Percentiles rank a stretch among this genome's conserved stretches.
Conservation (phyloP, 2,113 vertebrate species). For the Aramus guarauna region DNA sequence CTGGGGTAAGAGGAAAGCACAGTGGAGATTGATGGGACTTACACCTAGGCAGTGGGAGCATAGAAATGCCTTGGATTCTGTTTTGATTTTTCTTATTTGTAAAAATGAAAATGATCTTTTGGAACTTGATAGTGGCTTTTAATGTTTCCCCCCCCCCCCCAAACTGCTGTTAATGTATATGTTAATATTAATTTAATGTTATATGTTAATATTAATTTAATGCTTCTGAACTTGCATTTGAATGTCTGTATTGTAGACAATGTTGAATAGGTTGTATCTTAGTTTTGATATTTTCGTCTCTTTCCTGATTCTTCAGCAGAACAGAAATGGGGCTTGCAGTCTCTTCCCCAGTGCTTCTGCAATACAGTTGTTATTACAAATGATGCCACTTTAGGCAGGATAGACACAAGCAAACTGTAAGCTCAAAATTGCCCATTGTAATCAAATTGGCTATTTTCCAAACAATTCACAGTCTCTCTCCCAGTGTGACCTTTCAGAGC, state of each 20-base stretch:
- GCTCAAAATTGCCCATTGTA: slow-evolving; percentile 52
- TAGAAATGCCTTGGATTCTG: not conserved
- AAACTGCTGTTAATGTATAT: not conserved
- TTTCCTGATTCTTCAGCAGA: not conserved
- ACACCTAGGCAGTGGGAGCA: not conserved
- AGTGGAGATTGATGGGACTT: not conserved
- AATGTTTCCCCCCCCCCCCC: not conserved
- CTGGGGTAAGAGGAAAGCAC: not conserved
- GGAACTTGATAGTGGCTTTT: not conserved
- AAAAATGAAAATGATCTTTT: not conserved
- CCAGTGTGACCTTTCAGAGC: slow-evolving; percentile 49
- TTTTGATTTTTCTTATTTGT: not conserved
- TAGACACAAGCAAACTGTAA: slow-evolving; percentile 37
- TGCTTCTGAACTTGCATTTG: not conserved
- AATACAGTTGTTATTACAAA: slow-evolving; percentile 36
- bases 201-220: not conserved
- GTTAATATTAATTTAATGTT: not conserved
- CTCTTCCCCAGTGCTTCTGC: not conserved
- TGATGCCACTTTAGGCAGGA: slow-evolving; percentile 39
- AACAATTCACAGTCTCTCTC: slow-evolving; percentile 47
- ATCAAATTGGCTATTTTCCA: slow-evolving; percentile 66
- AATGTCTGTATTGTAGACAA: not conserved
- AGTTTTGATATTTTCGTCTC: not conserved
- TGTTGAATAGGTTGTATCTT: not conserved
- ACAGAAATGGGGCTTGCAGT: not conserved